Percentiles rank a stretch among this genome's conserved stretches.
Evolutionary conservation across 2,888 invertebrate species (phyloP).

Genomic region (Artemia sinica): DNA sequence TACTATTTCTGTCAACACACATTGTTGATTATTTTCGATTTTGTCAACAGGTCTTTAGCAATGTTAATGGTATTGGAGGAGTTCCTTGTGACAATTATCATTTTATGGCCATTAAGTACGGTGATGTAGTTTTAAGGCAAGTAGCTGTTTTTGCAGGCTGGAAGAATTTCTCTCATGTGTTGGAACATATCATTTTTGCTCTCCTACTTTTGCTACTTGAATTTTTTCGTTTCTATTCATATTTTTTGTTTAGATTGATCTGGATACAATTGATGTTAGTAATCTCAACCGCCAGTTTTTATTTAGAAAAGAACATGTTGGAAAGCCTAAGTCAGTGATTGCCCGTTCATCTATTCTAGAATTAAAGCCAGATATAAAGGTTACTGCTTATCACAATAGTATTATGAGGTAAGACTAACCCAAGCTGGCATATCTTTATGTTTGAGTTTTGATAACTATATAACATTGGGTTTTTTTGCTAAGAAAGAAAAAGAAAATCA

Average conservation of each 20-base stretch:
- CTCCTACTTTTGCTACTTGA: too few species aligned
- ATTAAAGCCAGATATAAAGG: conserved; percentile 73
- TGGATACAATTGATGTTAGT: conserved; percentile 98
- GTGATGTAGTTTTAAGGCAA: too few species aligned
- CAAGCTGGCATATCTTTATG: conserved; percentile 29
- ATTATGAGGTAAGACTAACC: conserved; percentile 52
- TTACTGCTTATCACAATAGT: conserved; percentile 78
- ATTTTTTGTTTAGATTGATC: conserved; percentile 63
- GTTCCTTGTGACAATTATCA: too few species aligned
- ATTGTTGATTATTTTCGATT: too few species aligned
- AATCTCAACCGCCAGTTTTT: conserved; percentile 96
- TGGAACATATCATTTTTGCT: too few species aligned
- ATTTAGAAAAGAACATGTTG: conserved; percentile 96
- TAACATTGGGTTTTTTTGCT: not conserved
- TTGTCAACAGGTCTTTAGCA: too few species aligned
- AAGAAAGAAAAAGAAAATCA: not conserved
- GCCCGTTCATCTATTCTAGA: conserved; percentile 71
- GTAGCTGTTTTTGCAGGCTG: too few species aligned
- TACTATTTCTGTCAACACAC: too few species aligned
- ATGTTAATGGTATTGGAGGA: too few species aligned
- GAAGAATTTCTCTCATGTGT: too few species aligned
- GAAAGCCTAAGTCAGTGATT: conserved; percentile 84
- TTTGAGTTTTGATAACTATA: conserved; percentile 24
- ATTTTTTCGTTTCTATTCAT: not conserved
- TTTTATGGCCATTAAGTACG: too few species aligned